Conservation (phyloP, 1,140 invertebrate species). For the Whitmania pigra region DNA sequence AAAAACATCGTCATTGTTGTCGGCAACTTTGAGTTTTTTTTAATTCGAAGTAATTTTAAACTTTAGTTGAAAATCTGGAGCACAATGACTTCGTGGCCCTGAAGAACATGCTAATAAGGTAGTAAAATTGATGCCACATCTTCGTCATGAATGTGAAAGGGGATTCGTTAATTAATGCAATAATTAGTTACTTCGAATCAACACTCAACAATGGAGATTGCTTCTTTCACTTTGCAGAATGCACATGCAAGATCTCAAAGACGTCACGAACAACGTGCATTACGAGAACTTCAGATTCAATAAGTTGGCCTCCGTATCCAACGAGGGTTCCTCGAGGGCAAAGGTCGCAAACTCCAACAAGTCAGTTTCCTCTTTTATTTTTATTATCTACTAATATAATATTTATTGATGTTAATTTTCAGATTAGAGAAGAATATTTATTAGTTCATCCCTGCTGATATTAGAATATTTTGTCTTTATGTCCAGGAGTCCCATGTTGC, state of each 20-base stretch:
- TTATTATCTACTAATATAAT: no score
- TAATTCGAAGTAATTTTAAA: slow-evolving; percentile 4
- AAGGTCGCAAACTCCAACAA: no score
- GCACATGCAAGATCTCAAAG: slow-evolving; percentile 43
- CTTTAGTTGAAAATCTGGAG: slow-evolving; percentile 81
- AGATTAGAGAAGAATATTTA: no score
- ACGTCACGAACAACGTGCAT: slow-evolving; percentile 43
- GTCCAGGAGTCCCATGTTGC: slow-evolving; percentile 78
- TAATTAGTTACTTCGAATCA: background rate
- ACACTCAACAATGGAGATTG: background rate
- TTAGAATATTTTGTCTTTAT: slow-evolving; percentile 28
- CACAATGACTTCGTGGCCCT: slow-evolving; percentile 97
- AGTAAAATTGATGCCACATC: background rate
- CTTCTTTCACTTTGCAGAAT: slow-evolving; percentile 30
- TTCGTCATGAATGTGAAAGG: no score
- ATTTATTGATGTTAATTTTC: no score
- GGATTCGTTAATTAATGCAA: no score
- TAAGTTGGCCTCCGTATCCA: slow-evolving; percentile 35
- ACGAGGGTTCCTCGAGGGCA: slow-evolving; percentile 34
- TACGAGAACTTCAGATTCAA: slow-evolving; percentile 43
- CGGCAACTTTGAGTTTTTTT: background rate
- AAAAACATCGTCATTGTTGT: background rate
- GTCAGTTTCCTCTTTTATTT: no score
- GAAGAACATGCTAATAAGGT: slow-evolving; percentile 82
- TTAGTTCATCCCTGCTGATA: no score